Base-by-base conservation (phyloP, 2,797 vertebrate species). In the Setipinna tenuifilis region DNA sequence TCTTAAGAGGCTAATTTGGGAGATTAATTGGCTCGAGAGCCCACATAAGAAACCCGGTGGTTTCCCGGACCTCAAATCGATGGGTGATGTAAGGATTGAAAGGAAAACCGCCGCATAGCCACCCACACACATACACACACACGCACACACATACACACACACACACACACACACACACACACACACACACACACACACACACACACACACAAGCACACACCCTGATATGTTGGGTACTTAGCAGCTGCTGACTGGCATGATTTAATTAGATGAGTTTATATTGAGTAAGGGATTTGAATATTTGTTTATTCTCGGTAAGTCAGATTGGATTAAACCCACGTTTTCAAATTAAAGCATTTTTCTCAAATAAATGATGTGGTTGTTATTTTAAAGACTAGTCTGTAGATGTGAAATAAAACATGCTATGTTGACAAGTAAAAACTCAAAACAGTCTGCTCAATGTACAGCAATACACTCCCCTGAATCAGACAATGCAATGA, bases 61-160 rank as follows among this genome's bases (percentile, higher is more conserved):
- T 78, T 78, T 78, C 71, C 71, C 71, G 6, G 71, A 78, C 19
- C 71, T 41, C 71, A 78, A 78, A 44, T 78, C 71, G 35, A 78
- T 78, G 71, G 71, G 16, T 78, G 35, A 78, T 78, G 71, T 44
- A 78, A 78, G 71, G 71, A 78, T 44, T 78, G 71, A 78, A 78
- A 78, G 71, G 16, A 44, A 78, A 41, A 78, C 25, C 48, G 28
- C 25, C 28, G 7, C 59, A 6, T 59, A 25, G 25, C 17, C 82
- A 1, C 82, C n/a, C 82, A 25, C 25, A 2, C 50, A 54, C 57
- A 21, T 10, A 12, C 12, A 41, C 23, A 46, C 83, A 21, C 48
- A 25, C 81, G 12, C 81, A 25, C 10, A 35, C 82, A 28, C 48
- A 35, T 54, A 28, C 41, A 12, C 83, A 68, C 23, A 48, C 61